Percentiles rank a stretch among this genome's conserved stretches.
phyloP scores from a whole-genome alignment of 1,140 invertebrate genomes.

The Drosophila lowei region DNA sequence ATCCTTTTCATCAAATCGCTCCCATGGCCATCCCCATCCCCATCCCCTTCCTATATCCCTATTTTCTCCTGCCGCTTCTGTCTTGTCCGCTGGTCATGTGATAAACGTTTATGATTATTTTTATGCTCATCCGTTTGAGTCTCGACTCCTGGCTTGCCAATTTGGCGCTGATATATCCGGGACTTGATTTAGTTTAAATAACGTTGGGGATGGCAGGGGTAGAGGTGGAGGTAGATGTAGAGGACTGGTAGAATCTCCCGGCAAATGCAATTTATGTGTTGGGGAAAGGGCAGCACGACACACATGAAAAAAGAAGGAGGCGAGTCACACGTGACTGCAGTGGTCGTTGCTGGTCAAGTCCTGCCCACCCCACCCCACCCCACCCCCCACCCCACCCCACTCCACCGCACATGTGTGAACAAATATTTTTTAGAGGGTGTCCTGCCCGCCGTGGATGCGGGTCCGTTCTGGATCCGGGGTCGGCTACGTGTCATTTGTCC shows the following conservation, averaged over 20 bases:
- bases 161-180: conserved; percentile 69
- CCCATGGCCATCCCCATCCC: conserved; percentile 3
- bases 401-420: conserved; percentile 69
- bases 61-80: conserved; percentile 8
- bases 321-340: conserved; percentile 73
- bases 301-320: conserved; percentile 27
- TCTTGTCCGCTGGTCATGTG: conserved; percentile 58
- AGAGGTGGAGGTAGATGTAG: neutral
- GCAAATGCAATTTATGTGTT: conserved; percentile 72
- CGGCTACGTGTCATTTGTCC: conserved; percentile 77
- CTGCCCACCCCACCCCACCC: neutral
- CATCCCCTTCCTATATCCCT: neutral
- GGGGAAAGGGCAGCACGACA: conserved; percentile 9
- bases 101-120: conserved; percentile 81
- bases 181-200: conserved; percentile 79
- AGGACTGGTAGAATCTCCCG: conserved; percentile 2
- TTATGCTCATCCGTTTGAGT: conserved; percentile 62
- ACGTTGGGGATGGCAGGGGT: conserved; percentile 22
- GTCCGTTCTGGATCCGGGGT: conserved; percentile 39
- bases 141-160: conserved; percentile 63
- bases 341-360: conserved; percentile 25
- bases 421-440: conserved; percentile 80
- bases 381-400: neutral
- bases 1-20: conserved; percentile 70
- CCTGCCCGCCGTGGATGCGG: conserved; percentile 56